Base-by-base conservation (phyloP, 2,888 invertebrate genomes). In the Folsomia candida region DNA sequence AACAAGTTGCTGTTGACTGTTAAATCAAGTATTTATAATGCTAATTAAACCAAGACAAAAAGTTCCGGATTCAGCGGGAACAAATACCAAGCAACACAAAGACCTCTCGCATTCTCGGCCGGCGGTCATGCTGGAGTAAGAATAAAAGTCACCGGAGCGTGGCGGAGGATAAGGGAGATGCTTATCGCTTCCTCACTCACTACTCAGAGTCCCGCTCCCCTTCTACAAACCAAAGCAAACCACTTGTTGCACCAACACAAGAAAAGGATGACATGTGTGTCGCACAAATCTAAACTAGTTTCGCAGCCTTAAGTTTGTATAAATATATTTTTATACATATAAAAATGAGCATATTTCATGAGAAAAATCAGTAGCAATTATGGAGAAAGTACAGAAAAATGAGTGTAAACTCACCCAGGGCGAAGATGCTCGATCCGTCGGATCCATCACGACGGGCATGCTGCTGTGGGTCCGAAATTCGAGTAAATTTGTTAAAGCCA, bases 391-490 rank as follows among this genome's bases (percentile, higher is more conserved):
- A 37, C 14, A 37, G 14, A 37, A 37, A 37, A 37, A 9, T 14
- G 14, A 37, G 37, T 64, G 37, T n/a, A n/a, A n/a, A n/a, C 72
- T 77, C 73, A 79, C 79, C 79, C 79, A 79, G 66, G 79, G 79
- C 58, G 79, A 79, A 70, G 79, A 71, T 71, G 78, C 76, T 77
- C 79, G 68, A 51, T 79, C 79, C 70, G 77, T 75, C 54, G 79
- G 78, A 73, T 79, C 79, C 79, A 79, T 79, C 71, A 79, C 78
- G 72, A 78, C 77, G 71, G 79, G 79, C 79, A 79, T 79, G 77
- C 72, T 68, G 77, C 72, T 68, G 28, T n/a, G n/a, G n/a, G 57
- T 57, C 65, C 69, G 69, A 68, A 74, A 67, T 69, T 71, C 69
- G 61, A 74, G 68, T 66, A 74, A 74, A 64, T 76, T 71, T 51